Evolutionary conservation across 2,113 vertebrate genomes (phyloP), one percentile per base, ranked within the genome.

Genomic region (Myxocyprinus asiaticus): DNA sequence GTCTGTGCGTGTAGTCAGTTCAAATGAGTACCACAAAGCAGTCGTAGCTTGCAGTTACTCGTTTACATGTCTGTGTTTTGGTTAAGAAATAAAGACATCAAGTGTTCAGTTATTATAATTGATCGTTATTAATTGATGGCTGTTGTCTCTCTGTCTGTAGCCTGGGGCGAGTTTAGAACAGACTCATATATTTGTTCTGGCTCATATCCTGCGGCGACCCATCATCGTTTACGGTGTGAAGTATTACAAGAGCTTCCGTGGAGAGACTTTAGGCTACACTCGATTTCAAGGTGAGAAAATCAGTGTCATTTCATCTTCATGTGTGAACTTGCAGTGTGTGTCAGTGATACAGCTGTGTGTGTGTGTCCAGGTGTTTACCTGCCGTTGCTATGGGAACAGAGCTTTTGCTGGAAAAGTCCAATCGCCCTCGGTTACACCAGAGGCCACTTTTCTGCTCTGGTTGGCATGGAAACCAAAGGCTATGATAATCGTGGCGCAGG

Each of bases 151-250:
- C 87, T 86, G 83, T 78, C 3, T 83, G 51, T 87, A 99, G 98
- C 98, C 98, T 70, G 97, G 98, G 90, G 96, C 97, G 70, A 99
- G 98, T 91, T 93, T 99, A 95, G 98, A 99, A 88, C 97, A 99
- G 94, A 99, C 97, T 70, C 98, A 99, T 90, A 96, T 98, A 91
- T 99, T 99, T 88, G 97, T 99, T 89, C 96, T 99, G 90, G 98
- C 98, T 87, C 98, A 99, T 91, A 99, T 99, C 91, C 97, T 99
- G 90, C 95, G 98, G 85, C 94, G 97, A 92, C 97, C 98, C 82
- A 99, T 99, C 86, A 99, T 99, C 90, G 98, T 98, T 88, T 99
- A 99, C 85, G 98, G 97, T 92, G 98, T 99, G 86, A 99, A 99
- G 94, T 99, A 98, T 90, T 99, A 98, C 84, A 99, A 99, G 93